Percentiles rank a stretch among this genome's conserved stretches.
These are phyloP conservation scores for Megaustenia siamemsis DNA, from an alignment of 2,888 invertebrate genomes.

Conservation along the genomic window DNA sequence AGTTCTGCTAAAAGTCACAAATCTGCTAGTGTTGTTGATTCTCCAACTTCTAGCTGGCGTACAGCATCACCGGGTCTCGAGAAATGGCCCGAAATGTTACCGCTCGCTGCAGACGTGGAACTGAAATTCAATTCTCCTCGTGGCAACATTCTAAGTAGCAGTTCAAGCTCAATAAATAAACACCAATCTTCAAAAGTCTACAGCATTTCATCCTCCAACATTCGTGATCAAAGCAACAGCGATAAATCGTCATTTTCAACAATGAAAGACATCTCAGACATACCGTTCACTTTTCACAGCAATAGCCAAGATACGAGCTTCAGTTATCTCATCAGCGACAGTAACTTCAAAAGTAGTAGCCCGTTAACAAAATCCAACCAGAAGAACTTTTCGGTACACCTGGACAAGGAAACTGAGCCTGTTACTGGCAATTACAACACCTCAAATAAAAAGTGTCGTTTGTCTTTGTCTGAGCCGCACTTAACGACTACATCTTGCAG, in stretches of 20 bases:
- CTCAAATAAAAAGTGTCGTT: constrained; percentile 16
- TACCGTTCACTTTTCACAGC: constrained; percentile 28
- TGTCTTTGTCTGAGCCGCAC: constrained; percentile 21
- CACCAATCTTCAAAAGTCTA: neutral
- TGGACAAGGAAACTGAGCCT: neutral
- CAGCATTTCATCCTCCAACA: neutral
- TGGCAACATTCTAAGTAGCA: neutral
- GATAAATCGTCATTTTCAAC: constrained; percentile 32
- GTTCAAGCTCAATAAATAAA: neutral
- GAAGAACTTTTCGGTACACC: neutral
- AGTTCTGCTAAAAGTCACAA: neutral
- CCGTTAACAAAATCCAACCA: too few relatives aligned
- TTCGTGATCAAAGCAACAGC: neutral
- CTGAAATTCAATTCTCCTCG: neutral
- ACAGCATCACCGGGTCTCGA: neutral
- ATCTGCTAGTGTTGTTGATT: neutral
- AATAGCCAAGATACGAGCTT: neutral
- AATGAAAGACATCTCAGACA: constrained; percentile 38
- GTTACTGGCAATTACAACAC: neutral
- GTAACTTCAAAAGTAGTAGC: neutral
- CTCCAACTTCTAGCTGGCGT: constrained; percentile 25
- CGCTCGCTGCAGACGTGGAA: neutral
- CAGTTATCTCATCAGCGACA: neutral
- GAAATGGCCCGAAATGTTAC: neutral
- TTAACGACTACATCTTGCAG: neutral